phyloP scores from a whole-genome alignment of 2,797 vertebrate species.

The Pseudopleuronectes americanus region DNA sequence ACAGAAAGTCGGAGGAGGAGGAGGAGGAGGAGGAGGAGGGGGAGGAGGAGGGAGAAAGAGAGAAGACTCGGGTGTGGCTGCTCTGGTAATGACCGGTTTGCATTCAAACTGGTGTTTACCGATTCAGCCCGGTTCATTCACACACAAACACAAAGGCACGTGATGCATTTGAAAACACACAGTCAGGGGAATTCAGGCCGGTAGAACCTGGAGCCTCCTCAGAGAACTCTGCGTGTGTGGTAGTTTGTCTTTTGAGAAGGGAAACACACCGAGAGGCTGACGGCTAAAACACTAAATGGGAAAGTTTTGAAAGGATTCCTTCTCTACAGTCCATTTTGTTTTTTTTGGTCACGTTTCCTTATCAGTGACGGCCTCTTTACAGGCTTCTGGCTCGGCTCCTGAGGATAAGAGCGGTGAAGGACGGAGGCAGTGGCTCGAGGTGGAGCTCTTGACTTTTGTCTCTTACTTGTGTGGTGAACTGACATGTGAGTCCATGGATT shows the following conservation, averaged over 20 bases:
- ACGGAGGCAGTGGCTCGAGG: background rate
- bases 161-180: constrained; percentile 44
- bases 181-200: constrained; percentile 8
- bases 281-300: background rate
- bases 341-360: background rate
- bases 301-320: too few species aligned
- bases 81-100: constrained; percentile 70
- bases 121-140: constrained; percentile 55
- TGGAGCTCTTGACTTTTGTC: too few species aligned
- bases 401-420: background rate
- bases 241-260: background rate
- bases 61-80: constrained; percentile 67
- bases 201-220: constrained; percentile 1
- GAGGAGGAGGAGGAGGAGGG: background rate
- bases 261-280: too few species aligned
- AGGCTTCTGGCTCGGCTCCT: background rate
- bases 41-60: background rate
- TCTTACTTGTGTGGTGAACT: too few species aligned
- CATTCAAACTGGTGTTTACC: constrained; percentile 72
- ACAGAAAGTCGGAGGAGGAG: background rate
- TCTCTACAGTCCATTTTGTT: background rate
- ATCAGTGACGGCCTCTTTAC: background rate
- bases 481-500: too few species aligned
- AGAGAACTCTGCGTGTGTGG: background rate
- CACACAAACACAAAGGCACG: constrained; percentile 39